Base-by-base conservation (phyloP, 2,113 vertebrate genomes). In the Istiophorus platypterus region DNA sequence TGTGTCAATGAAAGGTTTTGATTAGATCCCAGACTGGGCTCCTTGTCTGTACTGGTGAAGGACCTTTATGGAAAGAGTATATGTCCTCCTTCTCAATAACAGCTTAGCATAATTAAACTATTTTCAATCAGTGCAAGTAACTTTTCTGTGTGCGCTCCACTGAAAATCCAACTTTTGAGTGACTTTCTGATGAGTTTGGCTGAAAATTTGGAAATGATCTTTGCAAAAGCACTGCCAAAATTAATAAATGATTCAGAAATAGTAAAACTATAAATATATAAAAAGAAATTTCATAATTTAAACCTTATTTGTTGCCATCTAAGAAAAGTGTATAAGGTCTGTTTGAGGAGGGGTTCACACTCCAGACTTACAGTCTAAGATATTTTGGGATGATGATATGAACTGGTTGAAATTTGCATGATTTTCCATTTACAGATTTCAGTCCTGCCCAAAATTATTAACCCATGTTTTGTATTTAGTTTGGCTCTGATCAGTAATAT, bases 181-280 rank as follows among this genome's bases (percentile, higher is more conserved):
- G 41, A 69, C 37, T 74, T 78, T 31, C 14, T 62, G 34, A 65
- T 6, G 5, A 45, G 41, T 72, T 75, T 61, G 58, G 27, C 39
- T 80, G 18, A 37, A 42, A 63, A 64, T 71, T 76, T 57, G 51
- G 41, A 47, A n/a, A 72, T 17, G 4, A 13, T 76, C 26, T 68
- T 80, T 85, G 42, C 65, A 82, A 82, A 87, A 86, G 41, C 87
- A 89, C 78, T 88, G 89, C 85, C 84, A 76, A 47, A 29, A 66
- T 67, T 13, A 59, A 63, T 42, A 15, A 72, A 41, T 27, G 10
- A 69, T 61, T 81, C 6, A 4, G 14, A 81, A 58, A 58, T 3
- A 0, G 37, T 52, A 41, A 73, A 70, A 68, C 11, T 0, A 73
- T 49, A 15, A 59, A 18, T 41, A 47, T 34, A n/a, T n/a, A n/a